These are phyloP conservation scores for Xenentodon cancila DNA, from an alignment of 2,797 vertebrate species.

Conservation along the genomic window DNA sequence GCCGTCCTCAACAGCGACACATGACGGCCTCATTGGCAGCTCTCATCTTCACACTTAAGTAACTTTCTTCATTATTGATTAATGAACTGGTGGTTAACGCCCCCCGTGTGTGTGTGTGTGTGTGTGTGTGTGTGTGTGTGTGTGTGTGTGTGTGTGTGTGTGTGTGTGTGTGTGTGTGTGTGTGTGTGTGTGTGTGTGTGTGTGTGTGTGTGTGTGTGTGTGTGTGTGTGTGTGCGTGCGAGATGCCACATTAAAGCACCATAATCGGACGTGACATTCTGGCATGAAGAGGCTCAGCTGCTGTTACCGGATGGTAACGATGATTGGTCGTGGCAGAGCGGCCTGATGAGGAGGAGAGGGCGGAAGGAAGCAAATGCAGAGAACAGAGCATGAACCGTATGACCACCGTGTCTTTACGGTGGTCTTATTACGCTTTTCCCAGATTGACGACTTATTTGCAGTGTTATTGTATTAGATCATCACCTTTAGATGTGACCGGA, in stretches of 20 bases:
- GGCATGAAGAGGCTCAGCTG: slow-evolving; percentile 23
- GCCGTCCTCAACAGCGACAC: too few relatives aligned
- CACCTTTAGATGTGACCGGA: too few relatives aligned
- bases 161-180: too few relatives aligned
- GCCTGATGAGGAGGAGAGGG: slow-evolving; percentile 2
- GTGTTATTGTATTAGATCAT: too few relatives aligned
- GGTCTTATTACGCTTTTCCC: neutral
- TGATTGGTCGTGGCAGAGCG: slow-evolving; percentile 6
- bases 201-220: too few relatives aligned
- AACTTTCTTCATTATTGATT: slow-evolving; percentile 40
- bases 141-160: too few relatives aligned
- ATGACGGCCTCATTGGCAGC: too few relatives aligned
- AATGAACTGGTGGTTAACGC: slow-evolving; percentile 42
- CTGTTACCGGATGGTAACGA: slow-evolving; percentile 13
- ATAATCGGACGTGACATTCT: slow-evolving; percentile 43
- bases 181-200: too few relatives aligned
- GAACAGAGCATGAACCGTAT: neutral
- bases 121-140: too few relatives aligned
- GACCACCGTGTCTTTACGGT: neutral
- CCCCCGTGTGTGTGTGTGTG: too few relatives aligned
- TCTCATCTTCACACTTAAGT: slow-evolving; percentile 21
- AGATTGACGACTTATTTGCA: too few relatives aligned
- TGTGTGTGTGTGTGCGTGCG: slow-evolving; percentile 15
- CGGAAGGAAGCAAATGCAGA: neutral
- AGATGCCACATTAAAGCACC: too few relatives aligned